Evolutionary conservation across 1,140 invertebrate species (phyloP).

Genomic region (Musca domestica): DNA sequence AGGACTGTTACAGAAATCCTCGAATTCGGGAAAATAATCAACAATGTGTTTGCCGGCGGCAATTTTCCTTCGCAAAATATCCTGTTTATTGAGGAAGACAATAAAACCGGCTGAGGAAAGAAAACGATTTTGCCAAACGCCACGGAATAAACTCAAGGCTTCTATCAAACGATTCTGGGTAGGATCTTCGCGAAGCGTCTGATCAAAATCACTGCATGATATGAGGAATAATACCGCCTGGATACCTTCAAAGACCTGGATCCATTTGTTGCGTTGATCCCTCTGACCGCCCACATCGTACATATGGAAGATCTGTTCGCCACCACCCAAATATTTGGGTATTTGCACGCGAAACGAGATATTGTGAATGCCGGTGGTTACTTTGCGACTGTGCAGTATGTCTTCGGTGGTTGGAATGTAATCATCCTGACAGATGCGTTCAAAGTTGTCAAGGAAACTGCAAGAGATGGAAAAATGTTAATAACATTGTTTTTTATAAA

Average conservation of each 20-base stretch:
- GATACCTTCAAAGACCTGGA: constrained; percentile 79
- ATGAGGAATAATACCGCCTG: constrained; percentile 77
- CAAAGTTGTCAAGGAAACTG: constrained; percentile 69
- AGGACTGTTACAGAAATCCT: constrained; percentile 54
- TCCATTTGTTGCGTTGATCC: constrained; percentile 81
- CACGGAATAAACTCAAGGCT: constrained; percentile 68
- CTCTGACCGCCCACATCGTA: constrained; percentile 79
- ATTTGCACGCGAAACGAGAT: constrained; percentile 71
- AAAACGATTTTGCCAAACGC: constrained; percentile 77
- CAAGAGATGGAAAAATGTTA: background rate
- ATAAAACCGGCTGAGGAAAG: constrained; percentile 72
- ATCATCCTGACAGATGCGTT: constrained; percentile 59
- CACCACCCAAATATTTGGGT: constrained; percentile 66
- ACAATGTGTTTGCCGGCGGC: constrained; percentile 62
- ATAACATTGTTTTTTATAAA: too few relatives aligned
- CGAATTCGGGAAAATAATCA: constrained; percentile 67
- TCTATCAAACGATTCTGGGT: constrained; percentile 70
- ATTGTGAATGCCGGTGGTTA: constrained; percentile 70
- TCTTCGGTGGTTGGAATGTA: constrained; percentile 69
- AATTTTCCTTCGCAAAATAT: constrained; percentile 71
- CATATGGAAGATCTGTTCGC: constrained; percentile 70
- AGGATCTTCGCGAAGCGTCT: constrained; percentile 69
- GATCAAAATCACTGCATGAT: constrained; percentile 75
- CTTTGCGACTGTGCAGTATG: constrained; percentile 68
- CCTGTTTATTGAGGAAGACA: constrained; percentile 81